Base-by-base conservation (phyloP, 1,140 invertebrate genomes). In the Micrasema minimum region DNA sequence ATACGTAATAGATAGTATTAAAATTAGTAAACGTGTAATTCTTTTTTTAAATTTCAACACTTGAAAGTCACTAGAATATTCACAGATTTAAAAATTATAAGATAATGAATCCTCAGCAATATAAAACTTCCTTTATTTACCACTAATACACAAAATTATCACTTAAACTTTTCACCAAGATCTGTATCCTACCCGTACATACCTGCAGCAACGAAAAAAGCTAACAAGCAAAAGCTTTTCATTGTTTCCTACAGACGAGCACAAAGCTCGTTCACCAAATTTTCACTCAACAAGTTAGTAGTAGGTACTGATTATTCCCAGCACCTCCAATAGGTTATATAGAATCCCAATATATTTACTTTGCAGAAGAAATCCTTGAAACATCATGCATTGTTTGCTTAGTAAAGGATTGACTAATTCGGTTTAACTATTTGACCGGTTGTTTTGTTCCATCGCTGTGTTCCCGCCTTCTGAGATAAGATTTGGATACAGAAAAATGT, bases 321-420 rank as follows among this genome's bases (percentile, higher is more conserved):
- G 6, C 3, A 31, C 11, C n/a, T 46, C 41, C 43, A 2, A 3
- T 31, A 41, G 23, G 50, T 55, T 75, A 71, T 68, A 71, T 71
- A 75, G 53, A 65, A 23, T 71, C 18, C 50, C 18, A 48, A 18
- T 75, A n/a, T n/a, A 20, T 75, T 75, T 68, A 46, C 55, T 65
- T 69, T 71, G 67, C 48, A 31, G 66, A 67, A 74, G 68, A 74
- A 74, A 72, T 75, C 69, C 69, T 75, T 75, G 69, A 66, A 50
- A 38, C 46, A 18, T 22, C 45, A 41, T 69, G 41, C 46, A 41
- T 57, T 71, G 26, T 75, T 67, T 69, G 59, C 35, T 20, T 55
- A 70, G 16, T 50, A 20, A 61, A 23, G 46, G 51, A 71, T 75
- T 75, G 66, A 75, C 73, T 71, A 75, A 75, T 66, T 64, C 61